Evolutionary conservation across 1,140 invertebrate species (phyloP).

Genomic region (Chironomus tepperi): DNA sequence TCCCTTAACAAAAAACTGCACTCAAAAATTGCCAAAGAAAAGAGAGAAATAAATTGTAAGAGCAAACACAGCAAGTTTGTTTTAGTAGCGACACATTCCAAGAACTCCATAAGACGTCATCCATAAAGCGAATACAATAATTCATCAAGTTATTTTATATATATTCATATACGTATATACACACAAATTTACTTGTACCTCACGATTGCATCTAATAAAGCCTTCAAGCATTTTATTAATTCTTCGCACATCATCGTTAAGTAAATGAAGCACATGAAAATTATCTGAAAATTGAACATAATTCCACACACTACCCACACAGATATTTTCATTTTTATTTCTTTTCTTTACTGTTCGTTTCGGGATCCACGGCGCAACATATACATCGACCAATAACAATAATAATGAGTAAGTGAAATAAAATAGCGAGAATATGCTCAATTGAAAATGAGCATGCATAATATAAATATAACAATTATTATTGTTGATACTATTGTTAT

Average conservation of each 20-base stretch:
- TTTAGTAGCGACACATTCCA: constrained; percentile 1
- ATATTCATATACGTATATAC: background rate
- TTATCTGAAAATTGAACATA: constrained; percentile 24
- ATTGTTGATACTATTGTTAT: no score
- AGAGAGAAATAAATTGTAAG: background rate
- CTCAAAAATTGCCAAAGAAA: no score
- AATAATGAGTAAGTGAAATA: no score
- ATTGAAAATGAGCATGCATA: no score
- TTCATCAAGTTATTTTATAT: background rate
- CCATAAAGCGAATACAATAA: background rate
- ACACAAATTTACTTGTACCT: background rate
- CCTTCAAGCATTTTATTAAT: constrained; percentile 24
- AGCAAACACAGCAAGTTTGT: constrained; percentile 7
- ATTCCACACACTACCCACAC: constrained; percentile 19
- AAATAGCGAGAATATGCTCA: no score
- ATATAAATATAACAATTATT: no score
- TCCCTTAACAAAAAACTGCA: no score
- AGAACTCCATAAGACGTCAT: constrained; percentile 1
- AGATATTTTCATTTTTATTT: background rate
- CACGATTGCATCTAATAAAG: constrained; percentile 18
- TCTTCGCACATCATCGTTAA: constrained; percentile 18
- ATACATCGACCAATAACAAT: no score
- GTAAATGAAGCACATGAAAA: constrained; percentile 15
- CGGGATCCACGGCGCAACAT: no score
- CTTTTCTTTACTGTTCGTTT: background rate